Percentiles rank a stretch among this genome's conserved stretches.
phyloP scores from a whole-genome alignment of 2,888 invertebrate species.

The Ochropacha duplaris region DNA sequence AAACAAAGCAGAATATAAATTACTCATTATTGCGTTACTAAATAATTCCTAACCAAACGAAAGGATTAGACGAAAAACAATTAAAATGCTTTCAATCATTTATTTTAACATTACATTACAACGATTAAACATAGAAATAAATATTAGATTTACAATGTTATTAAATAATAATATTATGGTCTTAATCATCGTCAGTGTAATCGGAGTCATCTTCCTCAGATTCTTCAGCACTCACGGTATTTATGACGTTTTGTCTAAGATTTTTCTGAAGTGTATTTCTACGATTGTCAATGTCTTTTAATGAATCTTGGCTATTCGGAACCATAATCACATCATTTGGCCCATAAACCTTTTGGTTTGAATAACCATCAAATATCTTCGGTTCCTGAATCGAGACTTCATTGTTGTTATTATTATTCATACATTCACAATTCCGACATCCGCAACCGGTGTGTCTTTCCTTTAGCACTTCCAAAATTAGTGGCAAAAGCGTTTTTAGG shows the following conservation, averaged over 20 bases:
- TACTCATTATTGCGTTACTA: background rate
- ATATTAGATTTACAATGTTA: background rate
- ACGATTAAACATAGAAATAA: constrained; percentile 9
- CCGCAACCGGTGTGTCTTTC: constrained; percentile 49
- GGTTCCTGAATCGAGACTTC: constrained; percentile 18
- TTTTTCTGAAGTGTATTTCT: constrained; percentile 12
- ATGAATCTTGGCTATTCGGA: constrained; percentile 16
- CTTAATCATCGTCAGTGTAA: constrained; percentile 31
- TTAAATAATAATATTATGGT: background rate
- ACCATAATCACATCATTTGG: constrained; percentile 13
- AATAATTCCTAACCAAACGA: background rate
- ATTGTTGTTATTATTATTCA: constrained; percentile 15
- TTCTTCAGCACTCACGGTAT: constrained; percentile 33
- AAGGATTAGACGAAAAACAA: background rate
- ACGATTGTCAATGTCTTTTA: constrained; percentile 15
- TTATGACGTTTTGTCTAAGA: constrained; percentile 18
- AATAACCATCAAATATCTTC: constrained; percentile 42
- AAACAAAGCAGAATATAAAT: constrained; percentile 2
- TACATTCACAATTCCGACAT: constrained; percentile 44
- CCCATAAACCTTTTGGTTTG: constrained; percentile 46
- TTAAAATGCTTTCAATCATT: background rate
- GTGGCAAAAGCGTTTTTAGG: constrained; percentile 59
- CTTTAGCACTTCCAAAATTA: constrained; percentile 62
- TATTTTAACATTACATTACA: background rate
- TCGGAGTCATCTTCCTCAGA: constrained; percentile 16